Evolutionary conservation across 1,140 invertebrate genomes (phyloP).

Genomic region (Eumeta japonica): DNA sequence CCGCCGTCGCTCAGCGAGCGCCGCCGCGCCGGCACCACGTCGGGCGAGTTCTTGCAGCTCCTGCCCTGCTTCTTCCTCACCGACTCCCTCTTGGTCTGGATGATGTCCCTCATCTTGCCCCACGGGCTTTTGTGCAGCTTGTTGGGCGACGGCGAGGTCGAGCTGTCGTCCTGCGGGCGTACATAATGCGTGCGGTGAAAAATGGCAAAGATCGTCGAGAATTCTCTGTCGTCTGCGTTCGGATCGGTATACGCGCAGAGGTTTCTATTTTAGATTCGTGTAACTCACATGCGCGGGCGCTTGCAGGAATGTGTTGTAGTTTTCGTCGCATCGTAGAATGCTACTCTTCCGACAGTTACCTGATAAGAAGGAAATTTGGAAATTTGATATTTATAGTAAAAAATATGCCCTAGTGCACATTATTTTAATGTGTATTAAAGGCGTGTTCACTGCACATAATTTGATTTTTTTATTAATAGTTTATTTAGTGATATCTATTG

Average conservation of each 20-base stretch:
- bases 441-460: no score
- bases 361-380: no score
- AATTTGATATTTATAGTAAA: no score
- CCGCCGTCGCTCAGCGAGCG: constrained; percentile 55
- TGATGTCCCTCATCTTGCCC: constrained; percentile 71
- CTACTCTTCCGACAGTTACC: constrained; percentile 27
- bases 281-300: constrained; percentile 32
- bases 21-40: constrained; percentile 45
- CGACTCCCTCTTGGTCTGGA: constrained; percentile 67
- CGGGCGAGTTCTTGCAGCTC: constrained; percentile 34
- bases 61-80: constrained; percentile 58
- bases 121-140: constrained; percentile 64
- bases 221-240: no score
- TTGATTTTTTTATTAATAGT: no score
- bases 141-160: constrained; percentile 46
- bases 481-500: no score
- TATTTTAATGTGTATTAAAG: no score
- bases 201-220: no score
- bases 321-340: constrained; percentile 25
- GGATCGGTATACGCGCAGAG: no score
- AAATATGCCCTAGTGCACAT: no score
- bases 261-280: no score
- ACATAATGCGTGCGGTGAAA: background rate
- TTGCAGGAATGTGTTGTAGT: constrained; percentile 33
- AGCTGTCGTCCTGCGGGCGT: constrained; percentile 39